Evolutionary conservation across 2,113 vertebrate species (phyloP), one percentile per base, ranked within the genome.

Genomic region (human): DNA sequence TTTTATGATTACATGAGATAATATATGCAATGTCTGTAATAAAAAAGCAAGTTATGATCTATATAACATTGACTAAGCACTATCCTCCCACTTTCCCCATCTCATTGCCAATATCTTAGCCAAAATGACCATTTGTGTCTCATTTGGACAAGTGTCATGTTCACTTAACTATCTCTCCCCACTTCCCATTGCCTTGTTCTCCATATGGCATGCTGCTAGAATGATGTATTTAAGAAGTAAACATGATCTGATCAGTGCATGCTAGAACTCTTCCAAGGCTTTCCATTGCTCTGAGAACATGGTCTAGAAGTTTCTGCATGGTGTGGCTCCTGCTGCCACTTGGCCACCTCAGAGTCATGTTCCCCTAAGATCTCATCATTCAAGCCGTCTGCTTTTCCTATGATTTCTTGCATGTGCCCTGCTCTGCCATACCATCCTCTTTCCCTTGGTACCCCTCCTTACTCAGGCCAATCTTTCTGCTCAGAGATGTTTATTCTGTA

Each of bases 1-100:
- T 38, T 90, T 73, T 73, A 18, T 73, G 35, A 61, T 97, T 80
- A 68, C 52, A 59, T 88, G 93, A 78, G 30, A 52, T 16, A 30
- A 89, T 43, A 23, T 45, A 32, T 64, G 5, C 61, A 61, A 30
- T 79, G n/a, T 57, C 59, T 82, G 8, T 75, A 66, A 93, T 40
- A 86, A 57, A 76, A 45, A 22, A 64, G 17, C 4, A 48, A 75
- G 16, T 92, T 89, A 40, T 43, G 52, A 25, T 40, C 68, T 57
- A 32, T 6, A 25, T 25, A 61, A 35, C 16, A 52, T 82, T 57
- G 35, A 40, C 57, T 55, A 48, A n/a, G 20, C 32, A n/a, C 23
- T 55, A 0, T 79, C 43, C 66, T 93, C 25, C 45, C 14, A 64
- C 32, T 45, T 78, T 38, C 16, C 25, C 59, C 66, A 43, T 89